Conservation (phyloP, 1,140 invertebrate species). For the Solenopsis fugax region DNA sequence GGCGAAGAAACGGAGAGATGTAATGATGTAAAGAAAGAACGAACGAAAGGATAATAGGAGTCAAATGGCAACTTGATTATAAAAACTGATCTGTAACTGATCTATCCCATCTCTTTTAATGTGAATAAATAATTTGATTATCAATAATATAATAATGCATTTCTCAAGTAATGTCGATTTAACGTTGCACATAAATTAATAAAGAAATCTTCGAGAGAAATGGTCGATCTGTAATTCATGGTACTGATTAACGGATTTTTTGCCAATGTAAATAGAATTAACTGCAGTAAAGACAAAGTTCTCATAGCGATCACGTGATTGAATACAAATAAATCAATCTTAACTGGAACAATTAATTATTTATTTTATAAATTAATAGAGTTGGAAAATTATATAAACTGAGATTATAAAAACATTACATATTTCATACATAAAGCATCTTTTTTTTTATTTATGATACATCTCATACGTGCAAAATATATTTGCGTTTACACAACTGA, state of each 20-base stretch:
- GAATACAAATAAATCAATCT: constrained; percentile 10
- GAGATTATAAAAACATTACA: constrained; percentile 7
- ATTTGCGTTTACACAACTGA: neutral
- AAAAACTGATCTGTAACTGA: constrained; percentile 37
- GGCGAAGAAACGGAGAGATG: neutral
- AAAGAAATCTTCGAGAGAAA: neutral
- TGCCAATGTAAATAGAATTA: neutral
- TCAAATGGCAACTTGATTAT: constrained; percentile 35
- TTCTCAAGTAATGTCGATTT: neutral
- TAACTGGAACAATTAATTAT: neutral
- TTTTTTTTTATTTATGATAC: neutral
- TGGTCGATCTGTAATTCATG: neutral
- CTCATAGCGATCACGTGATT: neutral
- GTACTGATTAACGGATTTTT: neutral
- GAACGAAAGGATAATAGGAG: constrained; percentile 57
- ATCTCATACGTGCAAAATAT: neutral
- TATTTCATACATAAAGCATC: constrained; percentile 1
- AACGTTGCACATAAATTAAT: neutral
- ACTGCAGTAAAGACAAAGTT: neutral
- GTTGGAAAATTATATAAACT: neutral
- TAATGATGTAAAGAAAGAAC: constrained; percentile 35
- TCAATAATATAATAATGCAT: neutral
- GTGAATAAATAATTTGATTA: constrained; percentile 12
- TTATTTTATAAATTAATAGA: neutral
- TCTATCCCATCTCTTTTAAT: constrained; percentile 6